Percentiles rank a stretch among this genome's conserved stretches.
Conservation (phyloP, 2,113 vertebrate species). For the Ceuthmochares aereus region DNA sequence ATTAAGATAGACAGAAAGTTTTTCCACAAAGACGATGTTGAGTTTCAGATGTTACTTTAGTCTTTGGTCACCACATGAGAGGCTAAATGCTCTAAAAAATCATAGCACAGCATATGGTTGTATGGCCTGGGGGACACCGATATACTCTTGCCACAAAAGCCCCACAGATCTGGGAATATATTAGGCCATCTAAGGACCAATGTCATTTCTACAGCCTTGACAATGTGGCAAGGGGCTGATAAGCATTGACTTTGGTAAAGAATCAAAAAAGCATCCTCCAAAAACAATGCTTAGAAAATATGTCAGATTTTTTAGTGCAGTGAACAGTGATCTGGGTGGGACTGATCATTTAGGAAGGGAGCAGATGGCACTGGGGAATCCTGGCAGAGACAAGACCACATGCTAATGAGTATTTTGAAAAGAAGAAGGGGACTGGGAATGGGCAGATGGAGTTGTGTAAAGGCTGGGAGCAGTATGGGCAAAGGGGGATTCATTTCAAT, state of each 20-base stretch:
- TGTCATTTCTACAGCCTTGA: neutral
- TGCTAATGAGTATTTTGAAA: conserved; percentile 51
- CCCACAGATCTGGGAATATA: neutral
- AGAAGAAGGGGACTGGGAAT: conserved; percentile 2
- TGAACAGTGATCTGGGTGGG: neutral
- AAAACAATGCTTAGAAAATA: neutral
- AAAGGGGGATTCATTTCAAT: conserved; percentile 61
- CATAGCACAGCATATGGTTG: neutral
- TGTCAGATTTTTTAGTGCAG: neutral
- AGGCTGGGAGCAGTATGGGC: neutral
- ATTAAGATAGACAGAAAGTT: neutral
- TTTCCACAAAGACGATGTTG: neutral
- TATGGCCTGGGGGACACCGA: neutral
- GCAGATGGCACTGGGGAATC: conserved; percentile 53
- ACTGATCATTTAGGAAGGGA: conserved; percentile 19
- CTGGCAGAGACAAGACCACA: conserved; percentile 48
- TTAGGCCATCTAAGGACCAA: neutral
- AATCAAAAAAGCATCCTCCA: neutral
- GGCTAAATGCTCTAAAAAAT: neutral
- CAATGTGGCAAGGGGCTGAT: neutral
- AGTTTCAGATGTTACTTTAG: neutral
- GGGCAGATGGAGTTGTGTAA: conserved; percentile 54
- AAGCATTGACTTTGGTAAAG: neutral
- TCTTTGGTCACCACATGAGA: neutral
- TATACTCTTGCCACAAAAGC: neutral